These are phyloP conservation scores for Albula goreensis DNA, from an alignment of 2,113 vertebrate genomes.

Conservation along the genomic window DNA sequence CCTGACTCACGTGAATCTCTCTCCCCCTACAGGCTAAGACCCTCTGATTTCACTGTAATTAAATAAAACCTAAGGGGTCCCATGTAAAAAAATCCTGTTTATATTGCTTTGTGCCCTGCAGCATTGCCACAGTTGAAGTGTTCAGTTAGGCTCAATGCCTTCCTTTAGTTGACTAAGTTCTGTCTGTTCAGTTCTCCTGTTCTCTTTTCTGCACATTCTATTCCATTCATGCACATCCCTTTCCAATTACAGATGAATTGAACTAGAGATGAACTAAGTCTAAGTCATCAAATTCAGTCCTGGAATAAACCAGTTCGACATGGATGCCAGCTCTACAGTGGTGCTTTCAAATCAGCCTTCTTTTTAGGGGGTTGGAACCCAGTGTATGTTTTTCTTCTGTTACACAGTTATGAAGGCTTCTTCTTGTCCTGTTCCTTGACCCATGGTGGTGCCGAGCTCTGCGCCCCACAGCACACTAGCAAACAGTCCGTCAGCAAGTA, in stretches of 20 bases:
- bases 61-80: not conserved
- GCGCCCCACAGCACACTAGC: slow-evolving; percentile 87
- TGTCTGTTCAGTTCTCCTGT: not conserved
- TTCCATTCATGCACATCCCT: not conserved
- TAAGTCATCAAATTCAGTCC: not conserved
- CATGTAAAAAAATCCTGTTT: too few relatives aligned
- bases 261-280: too few relatives aligned
- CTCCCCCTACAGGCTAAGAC: not conserved
- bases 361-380: not conserved
- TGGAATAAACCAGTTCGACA: not conserved
- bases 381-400: not conserved
- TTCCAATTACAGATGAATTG: not conserved
- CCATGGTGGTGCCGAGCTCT: slow-evolving; percentile 88
- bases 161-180: not conserved
- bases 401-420: slow-evolving; percentile 88
- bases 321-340: not conserved
- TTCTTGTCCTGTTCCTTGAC: slow-evolving; percentile 95
- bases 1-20: not conserved
- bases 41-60: not conserved
- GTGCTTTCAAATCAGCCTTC: not conserved
- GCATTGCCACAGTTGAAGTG: not conserved
- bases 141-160: not conserved
- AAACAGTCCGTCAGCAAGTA: slow-evolving; percentile 89
- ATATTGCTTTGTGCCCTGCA: not conserved
- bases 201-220: not conserved